Evolutionary conservation across 2,888 invertebrate genomes (phyloP).

Genomic region (Perizoma flavofasciatum): DNA sequence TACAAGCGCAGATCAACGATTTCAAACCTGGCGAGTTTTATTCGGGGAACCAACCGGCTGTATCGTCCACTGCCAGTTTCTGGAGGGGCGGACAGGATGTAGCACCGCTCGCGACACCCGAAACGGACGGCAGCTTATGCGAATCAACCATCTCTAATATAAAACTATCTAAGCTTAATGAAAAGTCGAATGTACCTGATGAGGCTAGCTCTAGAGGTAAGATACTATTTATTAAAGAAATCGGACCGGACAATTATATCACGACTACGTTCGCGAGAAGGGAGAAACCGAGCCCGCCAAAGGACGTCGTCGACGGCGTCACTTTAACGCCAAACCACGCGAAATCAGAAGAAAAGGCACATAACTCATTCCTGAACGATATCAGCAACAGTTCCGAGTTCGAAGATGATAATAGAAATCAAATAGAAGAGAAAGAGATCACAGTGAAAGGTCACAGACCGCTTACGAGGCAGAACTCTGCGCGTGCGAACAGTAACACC

Average conservation of each 20-base stretch:
- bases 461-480: constrained; percentile 86
- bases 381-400: constrained; percentile 78
- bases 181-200: constrained; percentile 74
- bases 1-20: constrained; percentile 71
- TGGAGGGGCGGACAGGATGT: constrained; percentile 73
- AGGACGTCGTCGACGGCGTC: constrained; percentile 61
- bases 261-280: constrained; percentile 85
- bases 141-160: constrained; percentile 75
- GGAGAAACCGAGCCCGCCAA: constrained; percentile 60
- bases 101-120: constrained; percentile 85
- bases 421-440: constrained; percentile 79
- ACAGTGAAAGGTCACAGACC: constrained; percentile 87
- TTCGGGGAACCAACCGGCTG: constrained; percentile 66
- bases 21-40: constrained; percentile 81
- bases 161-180: constrained; percentile 75
- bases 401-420: constrained; percentile 78
- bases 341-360: constrained; percentile 78
- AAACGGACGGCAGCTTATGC: constrained; percentile 84
- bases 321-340: constrained; percentile 69
- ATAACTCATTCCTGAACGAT: constrained; percentile 75
- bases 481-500: constrained; percentile 80
- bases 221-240: constrained; percentile 85
- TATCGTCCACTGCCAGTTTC: constrained; percentile 70
- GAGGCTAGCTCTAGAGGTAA: constrained; percentile 69
- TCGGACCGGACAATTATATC: constrained; percentile 89